These are phyloP conservation scores for Limanda limanda DNA, from an alignment of 2,113 vertebrate species.

Conservation along the genomic window DNA sequence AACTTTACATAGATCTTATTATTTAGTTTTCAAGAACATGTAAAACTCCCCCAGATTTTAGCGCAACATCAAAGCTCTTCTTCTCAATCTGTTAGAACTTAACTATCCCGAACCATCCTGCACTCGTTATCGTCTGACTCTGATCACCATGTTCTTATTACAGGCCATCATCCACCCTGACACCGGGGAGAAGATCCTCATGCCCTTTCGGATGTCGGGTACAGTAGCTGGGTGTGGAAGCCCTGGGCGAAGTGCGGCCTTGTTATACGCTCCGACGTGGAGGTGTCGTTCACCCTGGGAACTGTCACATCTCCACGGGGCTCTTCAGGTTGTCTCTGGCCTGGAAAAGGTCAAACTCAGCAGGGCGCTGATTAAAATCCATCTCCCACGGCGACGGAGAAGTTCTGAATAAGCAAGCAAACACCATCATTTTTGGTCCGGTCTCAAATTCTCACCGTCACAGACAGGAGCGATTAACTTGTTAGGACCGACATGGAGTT, in stretches of 20 bases:
- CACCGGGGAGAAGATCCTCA: slow-evolving; percentile 95
- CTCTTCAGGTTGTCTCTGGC: slow-evolving; percentile 65
- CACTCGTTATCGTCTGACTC: slow-evolving; percentile 41
- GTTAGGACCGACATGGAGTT: not conserved
- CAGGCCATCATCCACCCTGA: slow-evolving; percentile 96
- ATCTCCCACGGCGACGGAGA: slow-evolving; percentile 62
- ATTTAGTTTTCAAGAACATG: not conserved
- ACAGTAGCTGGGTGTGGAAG: slow-evolving; percentile 44
- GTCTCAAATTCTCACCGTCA: slow-evolving; percentile 52
- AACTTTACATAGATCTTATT: too few species aligned
- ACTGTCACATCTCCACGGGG: slow-evolving; percentile 61
- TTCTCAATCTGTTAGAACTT: not conserved
- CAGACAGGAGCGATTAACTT: not conserved
- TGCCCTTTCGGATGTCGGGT: slow-evolving; percentile 99
- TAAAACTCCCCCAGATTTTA: not conserved
- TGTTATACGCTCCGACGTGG: slow-evolving; percentile 71
- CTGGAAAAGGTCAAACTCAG: slow-evolving; percentile 81
- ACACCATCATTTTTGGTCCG: slow-evolving; percentile 66
- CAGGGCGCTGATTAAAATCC: slow-evolving; percentile 82
- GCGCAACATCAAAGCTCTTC: not conserved
- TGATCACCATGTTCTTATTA: slow-evolving; percentile 22
- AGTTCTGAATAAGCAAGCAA: slow-evolving; percentile 48
- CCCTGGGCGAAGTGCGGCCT: slow-evolving; percentile 35
- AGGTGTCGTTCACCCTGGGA: slow-evolving; percentile 55
- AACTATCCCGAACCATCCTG: not conserved